Percentiles rank a stretch among this genome's conserved stretches.
These are phyloP conservation scores for Diadromus collaris DNA, from an alignment of 2,888 invertebrate species.

Conservation along the genomic window DNA sequence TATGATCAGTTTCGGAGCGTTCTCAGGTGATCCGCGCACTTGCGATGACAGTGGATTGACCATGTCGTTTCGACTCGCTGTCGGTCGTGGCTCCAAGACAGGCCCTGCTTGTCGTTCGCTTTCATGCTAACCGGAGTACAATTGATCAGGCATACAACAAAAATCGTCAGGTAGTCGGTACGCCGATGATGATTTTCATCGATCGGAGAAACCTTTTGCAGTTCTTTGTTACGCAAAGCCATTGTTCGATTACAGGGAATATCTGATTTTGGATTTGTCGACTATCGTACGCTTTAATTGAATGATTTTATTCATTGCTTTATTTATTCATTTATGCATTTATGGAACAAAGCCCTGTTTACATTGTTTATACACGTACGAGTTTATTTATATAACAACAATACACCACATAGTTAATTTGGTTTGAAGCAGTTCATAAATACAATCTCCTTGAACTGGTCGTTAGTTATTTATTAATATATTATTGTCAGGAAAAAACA, in stretches of 20 bases:
- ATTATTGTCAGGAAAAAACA: no score
- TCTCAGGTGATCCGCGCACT: slow-evolving; percentile 36
- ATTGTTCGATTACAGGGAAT: slow-evolving; percentile 25
- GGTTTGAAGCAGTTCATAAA: no score
- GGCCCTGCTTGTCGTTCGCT: slow-evolving; percentile 24
- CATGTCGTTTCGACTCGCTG: slow-evolving; percentile 25
- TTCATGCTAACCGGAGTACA: slow-evolving; percentile 23
- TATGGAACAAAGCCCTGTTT: no score
- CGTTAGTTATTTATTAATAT: no score
- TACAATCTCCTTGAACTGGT: no score
- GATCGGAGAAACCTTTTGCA: neutral
- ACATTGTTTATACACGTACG: no score
- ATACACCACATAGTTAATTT: no score
- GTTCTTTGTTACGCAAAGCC: neutral
- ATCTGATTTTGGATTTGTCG: neutral
- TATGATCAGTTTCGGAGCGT: slow-evolving; percentile 36
- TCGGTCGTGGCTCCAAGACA: slow-evolving; percentile 37
- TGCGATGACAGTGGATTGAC: slow-evolving; percentile 28
- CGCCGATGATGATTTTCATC: neutral
- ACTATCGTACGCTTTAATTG: neutral
- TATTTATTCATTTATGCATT: no score
- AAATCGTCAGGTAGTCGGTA: neutral
- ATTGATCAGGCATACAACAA: slow-evolving; percentile 12
- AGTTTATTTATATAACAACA: no score
- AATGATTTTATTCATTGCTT: neutral